These are phyloP conservation scores for Bubo blakistoni DNA, from an alignment of 2,113 vertebrate species.

Conservation along the genomic window DNA sequence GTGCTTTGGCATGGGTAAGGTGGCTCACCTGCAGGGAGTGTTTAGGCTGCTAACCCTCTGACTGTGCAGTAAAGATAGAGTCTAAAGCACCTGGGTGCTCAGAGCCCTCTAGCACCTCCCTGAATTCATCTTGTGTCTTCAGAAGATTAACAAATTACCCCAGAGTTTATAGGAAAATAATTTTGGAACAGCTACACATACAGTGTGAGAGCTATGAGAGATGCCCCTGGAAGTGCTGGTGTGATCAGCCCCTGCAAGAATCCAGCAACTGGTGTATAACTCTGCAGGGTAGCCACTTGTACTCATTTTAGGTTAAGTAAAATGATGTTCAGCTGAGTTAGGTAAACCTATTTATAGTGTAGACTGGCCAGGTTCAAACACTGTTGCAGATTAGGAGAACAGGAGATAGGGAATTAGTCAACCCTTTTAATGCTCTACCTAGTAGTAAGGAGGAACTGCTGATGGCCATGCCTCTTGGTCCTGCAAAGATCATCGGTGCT, in stretches of 20 bases:
- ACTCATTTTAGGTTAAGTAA: neutral
- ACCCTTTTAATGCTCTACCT: neutral
- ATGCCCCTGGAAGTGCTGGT: neutral
- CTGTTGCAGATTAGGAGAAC: neutral
- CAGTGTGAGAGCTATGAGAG: neutral
- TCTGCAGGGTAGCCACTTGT: neutral
- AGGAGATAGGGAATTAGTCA: neutral
- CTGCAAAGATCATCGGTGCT: neutral
- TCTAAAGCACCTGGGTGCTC: neutral
- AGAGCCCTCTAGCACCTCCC: neutral
- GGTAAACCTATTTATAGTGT: neutral
- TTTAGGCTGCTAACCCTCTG: neutral
- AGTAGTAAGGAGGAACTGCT: neutral
- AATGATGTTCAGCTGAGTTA: neutral
- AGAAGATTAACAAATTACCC: neutral
- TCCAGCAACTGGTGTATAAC: neutral
- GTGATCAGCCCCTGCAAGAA: neutral
- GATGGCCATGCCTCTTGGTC: neutral
- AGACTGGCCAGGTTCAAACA: neutral
- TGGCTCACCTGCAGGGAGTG: neutral
- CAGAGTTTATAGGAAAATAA: fast-evolving
- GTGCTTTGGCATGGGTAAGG: neutral
- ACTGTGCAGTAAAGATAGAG: neutral
- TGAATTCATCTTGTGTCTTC: neutral
- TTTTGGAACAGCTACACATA: neutral